A percentile compares a stretch with the other conserved stretches of the same genome.
These are phyloP conservation scores for Nothoprocta pentlandii DNA, from an alignment of 2,113 vertebrate genomes.

Conservation along the genomic window DNA sequence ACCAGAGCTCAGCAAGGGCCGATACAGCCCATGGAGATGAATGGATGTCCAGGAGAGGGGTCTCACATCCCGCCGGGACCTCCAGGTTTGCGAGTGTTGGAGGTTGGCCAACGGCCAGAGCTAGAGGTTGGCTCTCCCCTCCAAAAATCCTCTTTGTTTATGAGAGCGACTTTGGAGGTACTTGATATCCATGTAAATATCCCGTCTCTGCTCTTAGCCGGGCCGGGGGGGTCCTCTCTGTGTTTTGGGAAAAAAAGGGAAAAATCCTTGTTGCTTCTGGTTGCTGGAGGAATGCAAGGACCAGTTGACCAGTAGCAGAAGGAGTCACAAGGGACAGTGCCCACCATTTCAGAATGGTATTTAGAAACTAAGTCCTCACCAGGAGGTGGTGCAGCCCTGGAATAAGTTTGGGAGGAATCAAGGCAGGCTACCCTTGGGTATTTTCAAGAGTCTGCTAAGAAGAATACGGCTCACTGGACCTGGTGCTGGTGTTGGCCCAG, in stretches of 20 bases:
- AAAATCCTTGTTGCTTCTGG: not conserved
- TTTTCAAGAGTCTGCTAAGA: not conserved
- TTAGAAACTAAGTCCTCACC: not conserved
- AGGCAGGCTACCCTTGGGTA: not conserved
- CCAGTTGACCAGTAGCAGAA: too few relatives aligned
- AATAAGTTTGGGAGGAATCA: too few relatives aligned
- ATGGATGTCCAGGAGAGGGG: accelerated
- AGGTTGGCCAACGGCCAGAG: not conserved
- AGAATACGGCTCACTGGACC: accelerated
- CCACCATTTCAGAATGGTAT: not conserved
- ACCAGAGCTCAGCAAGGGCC: not conserved
- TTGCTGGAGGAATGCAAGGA: not conserved
- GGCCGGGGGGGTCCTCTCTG: accelerated
- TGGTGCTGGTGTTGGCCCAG: not conserved
- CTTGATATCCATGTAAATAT: not conserved
- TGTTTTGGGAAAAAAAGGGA: not conserved
- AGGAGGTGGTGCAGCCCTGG: not conserved
- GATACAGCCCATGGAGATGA: not conserved
- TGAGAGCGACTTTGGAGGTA: not conserved
- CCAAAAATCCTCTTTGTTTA: not conserved
- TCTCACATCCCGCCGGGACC: too few relatives aligned
- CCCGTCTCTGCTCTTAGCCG: not conserved
- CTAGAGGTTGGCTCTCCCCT: not conserved
- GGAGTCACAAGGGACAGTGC: not conserved
- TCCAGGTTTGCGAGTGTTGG: not conserved